Base-by-base conservation (phyloP, 2,113 vertebrate genomes). In the Aspidoscelis tigris region DNA sequence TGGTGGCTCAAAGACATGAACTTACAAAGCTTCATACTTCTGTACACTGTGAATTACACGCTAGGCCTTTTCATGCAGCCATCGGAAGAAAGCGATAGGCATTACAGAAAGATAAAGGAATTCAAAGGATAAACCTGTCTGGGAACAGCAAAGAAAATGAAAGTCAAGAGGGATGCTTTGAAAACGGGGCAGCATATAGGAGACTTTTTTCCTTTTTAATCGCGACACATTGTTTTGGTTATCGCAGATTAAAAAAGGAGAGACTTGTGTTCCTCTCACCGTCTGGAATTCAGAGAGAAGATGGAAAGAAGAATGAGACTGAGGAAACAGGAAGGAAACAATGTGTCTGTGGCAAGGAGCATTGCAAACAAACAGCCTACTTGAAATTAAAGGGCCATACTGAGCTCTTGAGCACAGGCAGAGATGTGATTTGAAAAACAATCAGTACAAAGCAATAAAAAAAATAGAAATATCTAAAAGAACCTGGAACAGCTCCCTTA, bases 251-350 rank as follows among this genome's bases (percentile, higher is more conserved):
- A 64, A 74, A 71, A 33, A n/a, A 55, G 61, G 22, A 75, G 39
- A 82, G 44, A 2, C 9, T 7, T 65, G 58, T 53, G 6, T 26
- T 24, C 14, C 16, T 82, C 11, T 4, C 65, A 24, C 0, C 64
- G 50, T 78, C 76, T 85, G 70, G 76, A 72, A 74, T 74, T 43
- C 53, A 26, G 50, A 79, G 65, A 79, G 72, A 81, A 44, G 20
- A 1, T 65, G 80, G 33, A 43, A 16, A 78, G n/a, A 22, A 73
- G 26, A 66, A 26, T 0, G 69, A 74, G 69, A 53, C 50, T 18
- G 72, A 73, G 69, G 76, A 61, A 78, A 21, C 21, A 39, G 55
- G 58, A 66, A 80, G 24, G 44, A 8, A 75, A 55, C 33, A 33
- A 33, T 33, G 14, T 2, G 7, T 80, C 3, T 41, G 1, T 41